A percentile compares a stretch with the other conserved stretches of the same genome.
Evolutionary conservation across 1,140 invertebrate genomes (phyloP).

Genomic region (Plectrocnemia conspersa): DNA sequence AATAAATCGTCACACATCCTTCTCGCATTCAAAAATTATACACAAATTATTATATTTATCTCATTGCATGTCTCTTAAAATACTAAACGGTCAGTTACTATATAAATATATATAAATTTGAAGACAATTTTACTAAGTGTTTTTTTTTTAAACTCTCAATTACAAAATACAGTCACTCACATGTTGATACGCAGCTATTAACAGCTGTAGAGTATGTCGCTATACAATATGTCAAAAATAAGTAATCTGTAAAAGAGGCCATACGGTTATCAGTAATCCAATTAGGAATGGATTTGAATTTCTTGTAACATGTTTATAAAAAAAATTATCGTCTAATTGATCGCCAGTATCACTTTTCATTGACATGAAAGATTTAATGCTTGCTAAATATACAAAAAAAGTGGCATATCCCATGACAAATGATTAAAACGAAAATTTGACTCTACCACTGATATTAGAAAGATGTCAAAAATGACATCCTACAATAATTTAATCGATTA

Average conservation of each 20-base stretch:
- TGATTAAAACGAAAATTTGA: too few relatives aligned
- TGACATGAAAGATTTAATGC: not conserved
- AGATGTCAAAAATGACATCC: too few relatives aligned
- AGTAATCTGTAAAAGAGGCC: too few relatives aligned
- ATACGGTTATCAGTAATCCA: too few relatives aligned
- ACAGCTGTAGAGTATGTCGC: too few relatives aligned
- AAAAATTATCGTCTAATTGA: constrained; percentile 2
- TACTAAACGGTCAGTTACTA: constrained; percentile 28
- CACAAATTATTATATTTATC: constrained; percentile 31
- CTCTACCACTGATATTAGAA: too few relatives aligned
- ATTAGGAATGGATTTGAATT: too few relatives aligned
- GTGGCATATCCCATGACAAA: too few relatives aligned
- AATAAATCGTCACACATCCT: constrained; percentile 8
- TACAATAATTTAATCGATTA: too few relatives aligned
- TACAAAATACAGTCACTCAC: constrained; percentile 18
- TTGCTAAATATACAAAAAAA: too few relatives aligned
- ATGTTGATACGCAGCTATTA: not conserved
- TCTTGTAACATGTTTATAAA: too few relatives aligned
- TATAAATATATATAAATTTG: constrained; percentile 20
- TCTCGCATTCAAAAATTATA: constrained; percentile 20
- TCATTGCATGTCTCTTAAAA: constrained; percentile 30
- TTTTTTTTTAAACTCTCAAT: constrained; percentile 20
- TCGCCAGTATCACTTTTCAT: constrained; percentile 2
- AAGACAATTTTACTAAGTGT: constrained; percentile 24
- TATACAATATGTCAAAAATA: too few relatives aligned